Base-by-base conservation (phyloP, 1,140 invertebrate species). In the Drosophila equinoxialis region DNA sequence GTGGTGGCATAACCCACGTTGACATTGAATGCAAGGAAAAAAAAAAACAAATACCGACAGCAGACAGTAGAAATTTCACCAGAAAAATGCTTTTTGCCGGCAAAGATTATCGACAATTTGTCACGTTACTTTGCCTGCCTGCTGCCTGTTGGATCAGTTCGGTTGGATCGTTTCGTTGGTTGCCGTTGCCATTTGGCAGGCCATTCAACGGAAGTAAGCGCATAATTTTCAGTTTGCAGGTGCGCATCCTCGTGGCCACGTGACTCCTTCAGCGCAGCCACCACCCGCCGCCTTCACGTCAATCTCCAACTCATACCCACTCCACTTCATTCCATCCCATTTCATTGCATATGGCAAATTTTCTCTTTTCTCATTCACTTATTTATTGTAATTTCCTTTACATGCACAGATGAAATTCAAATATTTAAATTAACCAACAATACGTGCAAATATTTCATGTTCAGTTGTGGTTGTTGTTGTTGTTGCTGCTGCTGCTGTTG, bases 1-100 rank as follows among this genome's bases (percentile, higher is more conserved):
- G 73, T n/a, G 48, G 81, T 84, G 81, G 81, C 81, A 82, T 87
- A 86, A 86, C 82, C 82, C 76, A 82, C 82, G 83, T 87, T 87
- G 82, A 86, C 82, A 86, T 84, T 77, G 80, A 60, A 65, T 77
- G 59, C 75, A 78, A 13, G 10, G 23, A 26, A 37, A 37, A 37
- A 6, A 37, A 37, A 8, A 69, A 14, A 17, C 45, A 8, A 23
- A 48, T n/a, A 17, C 14, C 66, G 74, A 74, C 65, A 77, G 72
- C 30, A 55, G 55, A 33, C 35, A 37, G 35, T 11, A 37, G 11
- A 68, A 71, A 62, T 86, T 87, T 86, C 82, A 82, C 82, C 83
- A 87, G 71, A 86, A 82, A 82, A 77, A 86, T 86, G 83, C 79
- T 65, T 79, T 57, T 68, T 39, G 48, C 64, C 59, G 17, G 41